Percentiles rank a stretch among this genome's conserved stretches.
Evolutionary conservation across 2,888 invertebrate species (phyloP).

Genomic region (Drosophila kokeensis): DNA sequence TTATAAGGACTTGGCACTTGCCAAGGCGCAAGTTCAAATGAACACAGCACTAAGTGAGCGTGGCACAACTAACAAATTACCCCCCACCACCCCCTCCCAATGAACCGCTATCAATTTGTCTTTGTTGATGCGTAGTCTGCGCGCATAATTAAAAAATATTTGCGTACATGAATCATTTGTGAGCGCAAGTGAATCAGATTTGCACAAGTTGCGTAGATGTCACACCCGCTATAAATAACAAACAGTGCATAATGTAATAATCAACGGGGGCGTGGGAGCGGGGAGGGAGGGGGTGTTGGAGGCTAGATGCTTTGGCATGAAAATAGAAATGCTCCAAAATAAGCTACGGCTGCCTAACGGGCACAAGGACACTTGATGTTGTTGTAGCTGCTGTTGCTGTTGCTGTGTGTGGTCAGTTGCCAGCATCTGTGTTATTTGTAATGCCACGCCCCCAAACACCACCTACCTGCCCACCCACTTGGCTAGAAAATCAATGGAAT

Average conservation of each 20-base stretch:
- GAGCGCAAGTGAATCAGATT: slow-evolving; percentile 40
- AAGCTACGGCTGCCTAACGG: slow-evolving; percentile 62
- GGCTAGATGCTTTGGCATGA: slow-evolving; percentile 40
- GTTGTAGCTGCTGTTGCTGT: slow-evolving; percentile 9
- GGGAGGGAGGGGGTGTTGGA: slow-evolving; percentile 14
- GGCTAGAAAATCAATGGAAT: slow-evolving; percentile 44
- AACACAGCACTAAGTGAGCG: slow-evolving; percentile 58
- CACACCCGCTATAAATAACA: slow-evolving; percentile 56
- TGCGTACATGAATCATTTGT: slow-evolving; percentile 55
- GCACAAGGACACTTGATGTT: slow-evolving; percentile 68
- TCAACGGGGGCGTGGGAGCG: neutral
- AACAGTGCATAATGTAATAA: slow-evolving; percentile 51
- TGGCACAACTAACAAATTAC: slow-evolving; percentile 11
- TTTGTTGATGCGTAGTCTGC: slow-evolving; percentile 27
- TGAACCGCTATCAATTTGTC: neutral
- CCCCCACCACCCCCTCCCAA: neutral
- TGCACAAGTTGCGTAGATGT: slow-evolving; percentile 63
- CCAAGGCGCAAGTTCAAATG: slow-evolving; percentile 60
- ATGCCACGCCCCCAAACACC: slow-evolving; percentile 26
- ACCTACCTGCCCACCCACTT: neutral
- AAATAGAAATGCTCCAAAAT: slow-evolving; percentile 78
- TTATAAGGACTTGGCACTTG: slow-evolving; percentile 74
- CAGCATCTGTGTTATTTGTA: slow-evolving; percentile 56
- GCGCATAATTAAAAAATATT: slow-evolving; percentile 58
- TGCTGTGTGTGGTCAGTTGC: slow-evolving; percentile 30